Base-by-base conservation (phyloP, 2,113 vertebrate species). In the Choloepus hoffmanni region DNA sequence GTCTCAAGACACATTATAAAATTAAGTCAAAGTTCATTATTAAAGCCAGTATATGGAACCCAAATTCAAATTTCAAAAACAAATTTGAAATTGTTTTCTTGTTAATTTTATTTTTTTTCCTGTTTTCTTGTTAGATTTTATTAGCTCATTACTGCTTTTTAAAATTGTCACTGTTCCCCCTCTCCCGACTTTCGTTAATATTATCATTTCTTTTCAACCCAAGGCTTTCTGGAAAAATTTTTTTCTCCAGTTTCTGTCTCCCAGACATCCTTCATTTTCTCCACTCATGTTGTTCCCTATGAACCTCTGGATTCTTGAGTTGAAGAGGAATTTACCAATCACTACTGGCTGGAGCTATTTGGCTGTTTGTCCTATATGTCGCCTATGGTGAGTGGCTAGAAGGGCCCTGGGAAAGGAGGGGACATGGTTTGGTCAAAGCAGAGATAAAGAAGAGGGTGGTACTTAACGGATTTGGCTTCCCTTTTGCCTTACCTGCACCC, bases 231-330 rank as follows among this genome's bases (percentile, higher is more conserved):
- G 15, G 68, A 95, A 87, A 15, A 40, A 18, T 72, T 19, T 58
- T 3, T 58, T 58, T 50, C 53, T 83, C 55, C 9, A 8, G 65
- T 90, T 92, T 72, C 72, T 94, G 33, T 89, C 84, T 82, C 84
- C 74, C 85, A 97, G 96, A 62, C 40, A 24, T 36, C 3, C 90
- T 76, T 95, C 33, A 43, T 94, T 82, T 72, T 67, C 70, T 82
- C 74, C 78, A 0, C 95, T 97, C 87, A 24, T 97, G 43, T 60
- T 97, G 58, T 97, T 97, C 19, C 94, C 97, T 30, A 26, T 94
- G 89, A 89, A 98, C 2, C 33, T 98, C 74, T 97, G 96, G 97
- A 65, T 97, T 21, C 97, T 95, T 1, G 94, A 96, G 84, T 23
- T 97, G 94, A 76, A 91, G 67, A 81, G 7, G 53, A 96, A 96